A percentile compares a stretch with the other conserved stretches of the same genome.
phyloP scores from a whole-genome alignment of 2,797 vertebrate species.

The Paedocypris micromegethes region DNA sequence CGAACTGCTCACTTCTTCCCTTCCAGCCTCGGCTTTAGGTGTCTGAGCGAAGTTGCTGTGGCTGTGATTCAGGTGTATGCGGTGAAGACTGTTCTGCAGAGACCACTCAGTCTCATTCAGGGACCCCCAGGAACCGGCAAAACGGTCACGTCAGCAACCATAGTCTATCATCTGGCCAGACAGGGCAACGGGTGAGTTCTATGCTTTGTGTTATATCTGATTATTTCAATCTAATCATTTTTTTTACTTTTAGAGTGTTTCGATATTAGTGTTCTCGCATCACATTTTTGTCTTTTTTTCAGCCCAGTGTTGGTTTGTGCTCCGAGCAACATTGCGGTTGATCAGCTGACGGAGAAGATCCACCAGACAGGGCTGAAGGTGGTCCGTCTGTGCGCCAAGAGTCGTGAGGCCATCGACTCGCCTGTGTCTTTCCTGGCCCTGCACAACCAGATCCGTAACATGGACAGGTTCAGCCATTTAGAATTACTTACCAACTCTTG shows the following conservation, averaged over 20 bases:
- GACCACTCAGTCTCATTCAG: constrained; percentile 96
- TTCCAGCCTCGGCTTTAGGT: background rate
- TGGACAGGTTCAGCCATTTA: constrained; percentile 82
- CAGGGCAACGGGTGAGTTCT: constrained; percentile 90
- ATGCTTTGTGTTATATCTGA: background rate
- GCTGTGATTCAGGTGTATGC: constrained; percentile 61
- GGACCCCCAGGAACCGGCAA: constrained; percentile 96
- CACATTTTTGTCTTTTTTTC: constrained; percentile 1
- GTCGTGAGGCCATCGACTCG: constrained; percentile 94
- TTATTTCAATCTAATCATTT: background rate
- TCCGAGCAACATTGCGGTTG: constrained; percentile 96
- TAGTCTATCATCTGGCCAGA: constrained; percentile 94
- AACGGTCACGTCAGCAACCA: constrained; percentile 95
- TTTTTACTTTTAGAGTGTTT: background rate
- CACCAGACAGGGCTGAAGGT: constrained; percentile 96
- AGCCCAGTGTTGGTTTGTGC: constrained; percentile 96
- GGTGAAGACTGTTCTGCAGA: constrained; percentile 92
- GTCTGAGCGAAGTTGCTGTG: constrained; percentile 2
- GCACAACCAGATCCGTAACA: constrained; percentile 98
- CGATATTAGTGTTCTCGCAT: background rate
- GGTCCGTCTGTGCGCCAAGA: constrained; percentile 94
- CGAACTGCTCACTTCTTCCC: background rate
- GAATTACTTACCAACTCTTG: too few species aligned
- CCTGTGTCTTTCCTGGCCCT: constrained; percentile 94
- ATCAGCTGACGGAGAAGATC: constrained; percentile 97